Conservation (phyloP, 2,113 vertebrate genomes). For the Hippocampus zosterae region DNA sequence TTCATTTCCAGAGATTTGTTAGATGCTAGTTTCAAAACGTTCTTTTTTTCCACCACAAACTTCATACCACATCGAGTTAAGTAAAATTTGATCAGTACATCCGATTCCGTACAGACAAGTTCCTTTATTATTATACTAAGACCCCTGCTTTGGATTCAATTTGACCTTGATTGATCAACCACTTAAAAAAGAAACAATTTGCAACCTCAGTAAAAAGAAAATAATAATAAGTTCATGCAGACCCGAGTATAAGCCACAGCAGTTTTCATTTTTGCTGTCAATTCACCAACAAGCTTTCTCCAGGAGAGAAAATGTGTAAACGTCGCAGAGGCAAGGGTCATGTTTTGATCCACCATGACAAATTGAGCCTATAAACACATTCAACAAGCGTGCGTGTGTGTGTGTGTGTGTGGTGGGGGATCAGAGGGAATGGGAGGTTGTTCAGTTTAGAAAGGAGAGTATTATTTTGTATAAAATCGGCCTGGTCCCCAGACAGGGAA, state of each 20-base stretch:
- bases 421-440: slow-evolving; percentile 1
- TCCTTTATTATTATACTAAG: not conserved
- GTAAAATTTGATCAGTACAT: not conserved
- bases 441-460: slow-evolving; percentile 14
- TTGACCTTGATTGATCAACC: not conserved
- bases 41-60: no score
- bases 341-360: slow-evolving; percentile 14
- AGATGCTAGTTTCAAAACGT: no score
- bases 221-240: not conserved
- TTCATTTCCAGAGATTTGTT: no score
- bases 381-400: slow-evolving; percentile 17
- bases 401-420: slow-evolving; percentile 3
- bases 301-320: slow-evolving; percentile 12
- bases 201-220: not conserved
- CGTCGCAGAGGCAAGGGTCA: slow-evolving; percentile 12
- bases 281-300: slow-evolving; percentile 1
- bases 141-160: not conserved
- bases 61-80: not conserved
- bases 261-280: not conserved
- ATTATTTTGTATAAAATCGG: not conserved
- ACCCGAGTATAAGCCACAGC: not conserved
- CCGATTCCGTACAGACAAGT: not conserved
- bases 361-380: slow-evolving; percentile 32
- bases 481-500: not conserved
- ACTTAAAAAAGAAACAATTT: not conserved